Evolutionary conservation across 2,797 vertebrate genomes (phyloP), one percentile per base, ranked within the genome.

Genomic region (Discoglossus pictus): DNA sequence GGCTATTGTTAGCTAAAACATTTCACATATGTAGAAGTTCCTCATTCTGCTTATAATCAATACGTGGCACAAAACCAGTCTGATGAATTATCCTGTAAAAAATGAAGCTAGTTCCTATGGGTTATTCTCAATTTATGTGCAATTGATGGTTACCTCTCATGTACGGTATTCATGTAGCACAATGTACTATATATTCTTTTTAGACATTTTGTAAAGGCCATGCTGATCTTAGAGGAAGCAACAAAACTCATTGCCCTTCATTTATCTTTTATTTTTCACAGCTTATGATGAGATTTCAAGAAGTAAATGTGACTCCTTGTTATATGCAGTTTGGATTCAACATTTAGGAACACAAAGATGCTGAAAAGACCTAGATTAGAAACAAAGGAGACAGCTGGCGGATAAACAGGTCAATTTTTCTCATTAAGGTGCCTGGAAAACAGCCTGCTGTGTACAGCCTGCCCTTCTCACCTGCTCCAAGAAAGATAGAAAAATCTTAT

Each of bases 401-500:
- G 65, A 73, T 63, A 78, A 81, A 77, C 71, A 77, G 80, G 81
- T 82, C 79, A 80, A 65, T 83, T 81, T 86, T 82, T 85, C 82
- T 85, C 75, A 84, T 80, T 82, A 84, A 76, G 64, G 58, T 69
- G 23, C 2, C n/a, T 72, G 65, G 70, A 74, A 79, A 78, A 1
- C 55, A 68, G 43, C 31, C 40, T 64, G 48, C 73, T 70, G 43
- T 60, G 42, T 65, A 13, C 56, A 47, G 47, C 25, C 31, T 64
- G 74, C 66, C 71, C 72, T 75, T 71, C 77, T 82, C 80, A 79
- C 78, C 82, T 80, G 67, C 68, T 64, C 65, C 67, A 39, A 69
- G 9, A 79, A 79, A 80, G 55, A 40, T 74, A 76, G 78, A 75
- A 65, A 54, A 60, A 64, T 74, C 69, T 81, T 76, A 81, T 72